phyloP scores from a whole-genome alignment of 1,140 invertebrate species.

The Musca vetustissima region DNA sequence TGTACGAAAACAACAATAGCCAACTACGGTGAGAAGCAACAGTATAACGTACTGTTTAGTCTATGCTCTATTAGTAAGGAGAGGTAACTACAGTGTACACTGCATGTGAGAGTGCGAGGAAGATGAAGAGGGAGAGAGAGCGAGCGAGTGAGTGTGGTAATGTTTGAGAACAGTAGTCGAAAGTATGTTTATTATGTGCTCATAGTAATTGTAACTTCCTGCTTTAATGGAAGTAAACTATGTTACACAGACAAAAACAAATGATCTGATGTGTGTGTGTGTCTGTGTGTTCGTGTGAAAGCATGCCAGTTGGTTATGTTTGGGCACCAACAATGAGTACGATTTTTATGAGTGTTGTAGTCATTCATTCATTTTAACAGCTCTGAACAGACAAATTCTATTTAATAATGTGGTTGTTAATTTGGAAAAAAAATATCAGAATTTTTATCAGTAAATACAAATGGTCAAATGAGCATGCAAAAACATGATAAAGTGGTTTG shows the following conservation, averaged over 20 bases:
- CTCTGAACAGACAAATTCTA: neutral
- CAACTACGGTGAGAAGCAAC: no score
- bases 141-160: no score
- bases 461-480: no score
- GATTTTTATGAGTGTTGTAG: neutral
- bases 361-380: neutral
- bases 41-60: no score
- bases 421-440: no score
- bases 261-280: neutral
- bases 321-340: neutral
- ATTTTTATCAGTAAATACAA: no score
- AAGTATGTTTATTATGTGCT: slow-evolving; percentile 24
- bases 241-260: neutral
- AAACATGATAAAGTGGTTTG: no score
- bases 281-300: neutral
- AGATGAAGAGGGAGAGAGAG: slow-evolving; percentile 1
- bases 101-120: neutral
- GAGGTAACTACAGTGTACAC: no score
- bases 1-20: neutral
- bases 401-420: no score
- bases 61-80: no score
- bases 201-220: slow-evolving; percentile 23
- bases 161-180: neutral
- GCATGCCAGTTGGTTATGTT: neutral
- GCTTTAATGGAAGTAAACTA: slow-evolving; percentile 16